Evolutionary conservation across 2,113 vertebrate genomes (phyloP).

Genomic region (Aleadryas rufinucha): DNA sequence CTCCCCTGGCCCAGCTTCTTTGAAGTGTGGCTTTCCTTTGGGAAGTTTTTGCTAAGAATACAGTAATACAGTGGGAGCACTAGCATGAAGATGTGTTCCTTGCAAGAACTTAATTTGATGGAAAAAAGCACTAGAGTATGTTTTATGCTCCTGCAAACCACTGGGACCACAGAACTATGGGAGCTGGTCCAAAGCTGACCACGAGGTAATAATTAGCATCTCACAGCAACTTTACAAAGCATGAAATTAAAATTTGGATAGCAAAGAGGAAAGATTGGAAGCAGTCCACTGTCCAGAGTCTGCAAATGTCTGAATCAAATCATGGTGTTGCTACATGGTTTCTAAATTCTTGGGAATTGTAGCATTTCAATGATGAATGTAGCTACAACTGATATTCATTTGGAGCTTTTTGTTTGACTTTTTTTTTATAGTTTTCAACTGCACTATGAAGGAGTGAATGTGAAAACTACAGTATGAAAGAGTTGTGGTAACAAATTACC

Average conservation of each 20-base stretch:
- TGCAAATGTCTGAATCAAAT: background rate
- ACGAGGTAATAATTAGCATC: background rate
- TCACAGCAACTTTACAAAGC: background rate
- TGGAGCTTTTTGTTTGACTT: background rate
- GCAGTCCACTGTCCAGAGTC: fast-evolving
- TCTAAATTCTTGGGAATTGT: background rate
- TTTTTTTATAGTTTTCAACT: background rate
- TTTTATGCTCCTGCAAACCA: background rate
- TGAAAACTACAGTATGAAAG: background rate
- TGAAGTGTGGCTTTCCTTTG: background rate
- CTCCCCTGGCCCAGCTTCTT: background rate
- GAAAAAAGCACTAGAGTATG: background rate
- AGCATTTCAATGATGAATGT: background rate
- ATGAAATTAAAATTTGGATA: background rate
- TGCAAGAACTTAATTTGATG: background rate
- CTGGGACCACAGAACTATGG: background rate
- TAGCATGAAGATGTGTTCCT: background rate
- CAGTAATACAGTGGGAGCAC: background rate
- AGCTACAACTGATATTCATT: background rate
- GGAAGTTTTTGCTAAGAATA: background rate
- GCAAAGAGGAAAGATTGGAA: background rate
- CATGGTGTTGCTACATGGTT: background rate
- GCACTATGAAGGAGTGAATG: background rate
- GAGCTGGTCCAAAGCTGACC: background rate
- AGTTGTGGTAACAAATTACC: background rate